A percentile compares a stretch with the other conserved stretches of the same genome.
Evolutionary conservation across 2,888 invertebrate species (phyloP).

Genomic region (Sarcophaga rosellei): DNA sequence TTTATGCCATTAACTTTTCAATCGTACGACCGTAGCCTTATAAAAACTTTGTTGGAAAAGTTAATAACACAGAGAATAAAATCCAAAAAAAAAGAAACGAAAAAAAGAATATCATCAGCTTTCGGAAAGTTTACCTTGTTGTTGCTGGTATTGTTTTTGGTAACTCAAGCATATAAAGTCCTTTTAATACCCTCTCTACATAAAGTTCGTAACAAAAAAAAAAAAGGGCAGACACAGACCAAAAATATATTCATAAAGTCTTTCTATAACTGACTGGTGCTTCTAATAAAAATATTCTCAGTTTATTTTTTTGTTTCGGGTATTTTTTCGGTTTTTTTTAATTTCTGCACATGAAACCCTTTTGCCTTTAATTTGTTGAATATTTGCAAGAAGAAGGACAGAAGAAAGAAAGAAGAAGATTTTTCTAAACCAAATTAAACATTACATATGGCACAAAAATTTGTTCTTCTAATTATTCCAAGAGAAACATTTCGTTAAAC

Average conservation of each 20-base stretch:
- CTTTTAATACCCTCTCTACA: slow-evolving; percentile 34
- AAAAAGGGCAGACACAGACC: not conserved
- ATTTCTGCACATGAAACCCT: not conserved
- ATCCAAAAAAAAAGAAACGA: slow-evolving; percentile 13
- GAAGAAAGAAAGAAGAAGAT: too few relatives aligned
- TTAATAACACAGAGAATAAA: slow-evolving; percentile 31
- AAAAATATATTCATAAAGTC: slow-evolving; percentile 9
- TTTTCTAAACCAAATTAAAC: too few relatives aligned
- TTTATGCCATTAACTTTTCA: not conserved
- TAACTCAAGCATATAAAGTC: slow-evolving; percentile 56
- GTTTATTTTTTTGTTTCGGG: not conserved
- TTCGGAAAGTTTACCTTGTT: not conserved
- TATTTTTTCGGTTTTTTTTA: not conserved
- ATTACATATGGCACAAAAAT: too few relatives aligned
- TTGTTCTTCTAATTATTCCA: too few relatives aligned
- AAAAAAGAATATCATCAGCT: not conserved
- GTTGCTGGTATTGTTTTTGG: slow-evolving; percentile 40
- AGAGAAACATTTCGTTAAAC: too few relatives aligned
- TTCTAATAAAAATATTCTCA: slow-evolving; percentile 37
- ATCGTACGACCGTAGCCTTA: not conserved
- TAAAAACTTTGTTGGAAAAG: slow-evolving; percentile 43
- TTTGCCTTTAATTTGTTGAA: not conserved
- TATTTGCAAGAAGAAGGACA: not conserved
- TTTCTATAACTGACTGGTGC: slow-evolving; percentile 27
- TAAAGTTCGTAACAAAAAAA: not conserved